Evolutionary conservation across 2,113 vertebrate species (phyloP).

Genomic region (Pteropus alecto): DNA sequence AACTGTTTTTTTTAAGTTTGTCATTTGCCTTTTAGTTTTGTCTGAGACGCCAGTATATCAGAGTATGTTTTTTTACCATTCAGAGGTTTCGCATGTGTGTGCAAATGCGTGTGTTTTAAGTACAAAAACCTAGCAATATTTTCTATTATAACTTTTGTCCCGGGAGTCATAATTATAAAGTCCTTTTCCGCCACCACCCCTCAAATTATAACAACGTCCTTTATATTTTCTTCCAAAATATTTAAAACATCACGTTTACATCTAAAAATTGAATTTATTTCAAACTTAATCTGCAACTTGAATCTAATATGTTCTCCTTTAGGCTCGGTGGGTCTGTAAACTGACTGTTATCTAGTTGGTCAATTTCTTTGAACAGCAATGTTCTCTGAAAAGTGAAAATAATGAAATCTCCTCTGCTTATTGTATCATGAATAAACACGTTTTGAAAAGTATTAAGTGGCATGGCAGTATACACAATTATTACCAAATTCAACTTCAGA

Average conservation of each 20-base stretch:
- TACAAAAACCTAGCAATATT: background rate
- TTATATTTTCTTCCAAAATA: background rate
- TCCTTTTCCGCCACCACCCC: background rate
- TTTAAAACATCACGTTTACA: background rate
- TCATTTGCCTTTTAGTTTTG: background rate
- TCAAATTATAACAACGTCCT: background rate
- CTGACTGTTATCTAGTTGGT: background rate
- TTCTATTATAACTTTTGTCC: background rate
- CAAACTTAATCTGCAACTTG: background rate
- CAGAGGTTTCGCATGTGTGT: background rate
- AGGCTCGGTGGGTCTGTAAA: background rate
- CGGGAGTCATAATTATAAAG: background rate
- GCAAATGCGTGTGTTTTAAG: background rate
- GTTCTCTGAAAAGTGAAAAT: background rate
- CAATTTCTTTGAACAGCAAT: background rate
- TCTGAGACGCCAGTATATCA: background rate
- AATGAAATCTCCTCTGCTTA: background rate
- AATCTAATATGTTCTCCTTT: background rate
- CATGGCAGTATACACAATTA: background rate
- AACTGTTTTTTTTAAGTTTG: background rate
- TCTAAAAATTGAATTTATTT: conserved; percentile 31
- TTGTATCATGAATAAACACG: background rate
- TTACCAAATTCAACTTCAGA: background rate
- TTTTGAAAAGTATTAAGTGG: background rate
- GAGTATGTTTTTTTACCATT: background rate